Conservation (phyloP, 2,888 invertebrate species). For the Hypercompe scribonia region DNA sequence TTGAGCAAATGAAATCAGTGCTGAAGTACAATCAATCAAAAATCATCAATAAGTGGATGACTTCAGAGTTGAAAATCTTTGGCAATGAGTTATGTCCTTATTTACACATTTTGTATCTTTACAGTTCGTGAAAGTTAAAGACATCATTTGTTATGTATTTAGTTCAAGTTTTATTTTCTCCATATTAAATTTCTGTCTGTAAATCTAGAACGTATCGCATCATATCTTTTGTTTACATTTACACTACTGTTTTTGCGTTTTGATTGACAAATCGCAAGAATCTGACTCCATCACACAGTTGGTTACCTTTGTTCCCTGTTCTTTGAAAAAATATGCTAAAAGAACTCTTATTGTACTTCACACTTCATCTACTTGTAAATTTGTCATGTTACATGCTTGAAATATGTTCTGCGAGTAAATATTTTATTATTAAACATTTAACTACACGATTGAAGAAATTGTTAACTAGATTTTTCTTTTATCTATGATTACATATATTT, state of each 20-base stretch:
- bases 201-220: constrained; percentile 15
- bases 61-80: no score
- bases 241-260: constrained; percentile 15
- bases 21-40: no score
- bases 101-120: no score
- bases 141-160: not conserved
- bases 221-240: constrained; percentile 17
- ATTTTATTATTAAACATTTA: not conserved
- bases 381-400: not conserved
- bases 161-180: not conserved
- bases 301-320: not conserved
- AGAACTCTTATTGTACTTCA: not conserved
- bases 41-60: no score
- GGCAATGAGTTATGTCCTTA: no score
- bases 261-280: constrained; percentile 24
- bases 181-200: constrained; percentile 36
- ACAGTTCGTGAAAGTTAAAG: no score
- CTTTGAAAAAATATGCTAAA: not conserved
- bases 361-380: not conserved
- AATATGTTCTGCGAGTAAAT: constrained; percentile 30
- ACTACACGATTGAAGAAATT: not conserved
- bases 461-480: not conserved
- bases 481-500: no score
- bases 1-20: no score
- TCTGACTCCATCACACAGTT: constrained; percentile 19